A percentile compares a stretch with the other conserved stretches of the same genome.
Conservation (phyloP, 2,888 invertebrate genomes). For the Drosophila phalerata region DNA sequence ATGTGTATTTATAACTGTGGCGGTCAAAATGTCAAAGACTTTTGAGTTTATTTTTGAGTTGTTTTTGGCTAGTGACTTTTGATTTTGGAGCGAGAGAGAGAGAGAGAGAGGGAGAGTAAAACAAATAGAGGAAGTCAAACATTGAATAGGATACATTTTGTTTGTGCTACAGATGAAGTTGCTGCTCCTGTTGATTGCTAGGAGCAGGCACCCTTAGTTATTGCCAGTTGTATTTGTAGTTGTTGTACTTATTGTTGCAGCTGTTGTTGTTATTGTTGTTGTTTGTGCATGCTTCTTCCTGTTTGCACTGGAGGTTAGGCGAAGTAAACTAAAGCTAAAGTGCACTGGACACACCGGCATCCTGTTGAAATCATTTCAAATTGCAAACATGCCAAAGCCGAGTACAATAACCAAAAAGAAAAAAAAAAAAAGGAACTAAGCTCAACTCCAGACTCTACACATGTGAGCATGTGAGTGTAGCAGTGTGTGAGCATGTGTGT, state of each 20-base stretch:
- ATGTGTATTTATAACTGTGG: slow-evolving; percentile 35
- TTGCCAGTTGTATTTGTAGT: slow-evolving; percentile 35
- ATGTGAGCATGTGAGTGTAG: slow-evolving; percentile 1
- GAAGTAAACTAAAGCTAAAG: slow-evolving; percentile 68
- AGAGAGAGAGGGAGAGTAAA: slow-evolving; percentile 18
- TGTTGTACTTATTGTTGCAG: slow-evolving; percentile 32
- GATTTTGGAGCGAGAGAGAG: neutral
- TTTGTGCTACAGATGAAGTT: slow-evolving; percentile 59
- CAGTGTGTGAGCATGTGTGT: no score
- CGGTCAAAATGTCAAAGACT: slow-evolving; percentile 59
- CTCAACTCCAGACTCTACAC: slow-evolving; percentile 17
- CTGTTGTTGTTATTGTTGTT: slow-evolving; percentile 16
- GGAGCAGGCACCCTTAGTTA: slow-evolving; percentile 45
- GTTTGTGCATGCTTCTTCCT: slow-evolving; percentile 63
- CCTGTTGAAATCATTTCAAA: slow-evolving; percentile 80
- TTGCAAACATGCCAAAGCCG: slow-evolving; percentile 70
- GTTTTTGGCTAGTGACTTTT: slow-evolving; percentile 16
- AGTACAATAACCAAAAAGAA: slow-evolving; percentile 35
- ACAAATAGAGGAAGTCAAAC: slow-evolving; percentile 68
- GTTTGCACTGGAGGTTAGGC: slow-evolving; percentile 56
- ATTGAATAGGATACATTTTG: slow-evolving; percentile 57
- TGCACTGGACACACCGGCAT: slow-evolving; percentile 76
- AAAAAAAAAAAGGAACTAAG: slow-evolving; percentile 16
- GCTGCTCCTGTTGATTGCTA: slow-evolving; percentile 44
- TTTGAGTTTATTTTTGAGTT: slow-evolving; percentile 44